phyloP scores from a whole-genome alignment of 2,797 vertebrate genomes.

The Naso thynnoides region DNA sequence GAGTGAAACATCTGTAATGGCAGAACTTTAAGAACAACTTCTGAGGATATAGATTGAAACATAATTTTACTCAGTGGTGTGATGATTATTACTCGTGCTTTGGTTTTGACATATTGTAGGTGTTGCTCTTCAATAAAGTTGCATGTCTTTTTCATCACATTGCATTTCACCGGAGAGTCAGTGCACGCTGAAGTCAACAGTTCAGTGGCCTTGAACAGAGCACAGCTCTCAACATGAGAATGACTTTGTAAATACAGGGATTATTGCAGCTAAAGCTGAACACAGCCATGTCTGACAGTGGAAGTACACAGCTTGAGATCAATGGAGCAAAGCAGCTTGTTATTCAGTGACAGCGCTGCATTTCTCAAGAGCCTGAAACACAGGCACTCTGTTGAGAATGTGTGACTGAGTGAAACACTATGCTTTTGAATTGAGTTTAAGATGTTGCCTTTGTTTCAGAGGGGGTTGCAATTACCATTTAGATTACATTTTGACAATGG shows the following conservation, averaged over 20 bases:
- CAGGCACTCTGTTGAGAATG: slow-evolving; percentile 22
- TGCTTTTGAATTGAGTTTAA: slow-evolving; percentile 19
- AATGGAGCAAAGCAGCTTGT: slow-evolving; percentile 47
- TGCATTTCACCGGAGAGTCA: neutral
- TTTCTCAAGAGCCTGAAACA: slow-evolving; percentile 33
- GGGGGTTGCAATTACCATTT: slow-evolving; percentile 50
- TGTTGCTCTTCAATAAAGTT: slow-evolving; percentile 4
- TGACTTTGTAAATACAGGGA: slow-evolving; percentile 59
- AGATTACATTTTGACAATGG: slow-evolving; percentile 42
- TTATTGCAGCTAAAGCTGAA: slow-evolving; percentile 50
- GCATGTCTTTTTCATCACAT: slow-evolving; percentile 2
- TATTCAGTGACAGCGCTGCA: slow-evolving; percentile 26
- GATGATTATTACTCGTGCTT: neutral
- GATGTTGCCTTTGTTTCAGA: slow-evolving; percentile 35
- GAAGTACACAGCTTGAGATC: slow-evolving; percentile 58
- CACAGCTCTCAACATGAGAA: slow-evolving; percentile 45
- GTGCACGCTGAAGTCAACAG: slow-evolving; percentile 10
- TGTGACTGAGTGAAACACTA: slow-evolving; percentile 23
- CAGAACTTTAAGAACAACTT: neutral
- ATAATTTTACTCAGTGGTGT: neutral
- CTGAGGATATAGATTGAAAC: neutral
- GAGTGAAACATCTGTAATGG: neutral
- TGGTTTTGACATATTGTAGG: neutral
- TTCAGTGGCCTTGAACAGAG: slow-evolving; percentile 46
- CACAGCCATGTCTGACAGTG: slow-evolving; percentile 49